Evolutionary conservation across 2,113 vertebrate genomes (phyloP).

Genomic region (Euleptes europaea): DNA sequence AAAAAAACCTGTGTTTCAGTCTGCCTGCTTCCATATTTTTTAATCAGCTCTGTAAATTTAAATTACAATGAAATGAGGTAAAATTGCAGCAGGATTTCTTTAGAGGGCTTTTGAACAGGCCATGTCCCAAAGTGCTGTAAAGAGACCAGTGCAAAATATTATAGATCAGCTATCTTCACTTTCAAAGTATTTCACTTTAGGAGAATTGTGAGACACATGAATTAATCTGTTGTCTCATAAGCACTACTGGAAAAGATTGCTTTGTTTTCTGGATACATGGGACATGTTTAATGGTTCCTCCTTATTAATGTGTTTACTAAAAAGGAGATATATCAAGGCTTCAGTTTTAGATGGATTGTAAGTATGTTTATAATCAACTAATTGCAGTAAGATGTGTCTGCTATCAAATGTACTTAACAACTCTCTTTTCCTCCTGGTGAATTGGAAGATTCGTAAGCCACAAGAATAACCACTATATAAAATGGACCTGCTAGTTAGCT

Average conservation of each 20-base stretch:
- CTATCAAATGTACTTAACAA: conserved; percentile 15
- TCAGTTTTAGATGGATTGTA: conserved; percentile 46
- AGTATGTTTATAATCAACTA: conserved; percentile 50
- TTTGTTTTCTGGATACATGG: not conserved
- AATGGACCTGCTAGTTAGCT: conserved; percentile 41
- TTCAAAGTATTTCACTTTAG: not conserved
- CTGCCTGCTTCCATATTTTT: not conserved
- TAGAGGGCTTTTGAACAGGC: not conserved
- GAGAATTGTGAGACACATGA: not conserved
- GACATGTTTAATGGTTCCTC: conserved; percentile 16
- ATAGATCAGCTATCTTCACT: conserved; percentile 20
- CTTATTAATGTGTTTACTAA: conserved; percentile 43
- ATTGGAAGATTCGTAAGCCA: conserved; percentile 51
- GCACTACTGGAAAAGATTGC: not conserved
- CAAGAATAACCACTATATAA: conserved; percentile 55
- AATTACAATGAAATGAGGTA: not conserved
- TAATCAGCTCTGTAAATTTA: not conserved
- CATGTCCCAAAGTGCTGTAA: not conserved
- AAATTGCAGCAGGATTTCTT: not conserved
- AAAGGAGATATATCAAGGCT: conserved; percentile 52
- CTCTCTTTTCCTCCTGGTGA: conserved; percentile 40
- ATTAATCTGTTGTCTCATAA: conserved; percentile 14
- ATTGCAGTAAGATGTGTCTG: conserved; percentile 38
- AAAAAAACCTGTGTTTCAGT: not conserved
- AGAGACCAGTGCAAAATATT: not conserved